Evolutionary conservation across 2,113 vertebrate genomes (phyloP).

Genomic region (Rhipidura dahli): DNA sequence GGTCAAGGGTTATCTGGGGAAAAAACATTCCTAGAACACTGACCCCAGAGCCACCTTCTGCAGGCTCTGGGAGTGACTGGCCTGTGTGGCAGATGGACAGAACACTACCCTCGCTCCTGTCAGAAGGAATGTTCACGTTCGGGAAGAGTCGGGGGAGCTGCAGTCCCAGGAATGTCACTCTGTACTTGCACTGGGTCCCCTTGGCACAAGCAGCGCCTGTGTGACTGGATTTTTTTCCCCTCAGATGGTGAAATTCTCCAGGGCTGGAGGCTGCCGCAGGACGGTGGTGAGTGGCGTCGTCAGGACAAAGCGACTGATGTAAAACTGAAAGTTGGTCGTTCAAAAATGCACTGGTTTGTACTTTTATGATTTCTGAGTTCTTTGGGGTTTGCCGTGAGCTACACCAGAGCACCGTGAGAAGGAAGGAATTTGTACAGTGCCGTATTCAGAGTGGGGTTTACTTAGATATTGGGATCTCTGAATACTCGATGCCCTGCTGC

Average conservation of each 20-base stretch:
- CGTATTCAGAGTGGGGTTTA: too few relatives aligned
- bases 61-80: neutral
- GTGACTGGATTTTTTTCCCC: accelerated
- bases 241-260: neutral
- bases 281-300: neutral
- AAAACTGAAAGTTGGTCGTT: neutral
- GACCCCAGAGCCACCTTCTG: neutral
- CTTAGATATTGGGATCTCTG: too few relatives aligned
- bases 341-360: neutral
- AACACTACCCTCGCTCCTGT: accelerated
- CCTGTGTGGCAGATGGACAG: too few relatives aligned
- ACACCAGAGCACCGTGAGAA: neutral
- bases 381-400: neutral
- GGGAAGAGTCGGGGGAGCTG: neutral
- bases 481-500: neutral
- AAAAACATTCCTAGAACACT: neutral
- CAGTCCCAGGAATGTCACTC: neutral
- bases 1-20: neutral
- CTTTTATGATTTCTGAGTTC: neutral
- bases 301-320: neutral
- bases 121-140: neutral
- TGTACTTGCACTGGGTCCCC: too few relatives aligned
- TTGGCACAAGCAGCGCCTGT: neutral
- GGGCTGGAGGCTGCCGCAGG: neutral
- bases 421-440: neutral